phyloP scores from a whole-genome alignment of 1,140 invertebrate species.

The Rhopalosiphum maidis region DNA sequence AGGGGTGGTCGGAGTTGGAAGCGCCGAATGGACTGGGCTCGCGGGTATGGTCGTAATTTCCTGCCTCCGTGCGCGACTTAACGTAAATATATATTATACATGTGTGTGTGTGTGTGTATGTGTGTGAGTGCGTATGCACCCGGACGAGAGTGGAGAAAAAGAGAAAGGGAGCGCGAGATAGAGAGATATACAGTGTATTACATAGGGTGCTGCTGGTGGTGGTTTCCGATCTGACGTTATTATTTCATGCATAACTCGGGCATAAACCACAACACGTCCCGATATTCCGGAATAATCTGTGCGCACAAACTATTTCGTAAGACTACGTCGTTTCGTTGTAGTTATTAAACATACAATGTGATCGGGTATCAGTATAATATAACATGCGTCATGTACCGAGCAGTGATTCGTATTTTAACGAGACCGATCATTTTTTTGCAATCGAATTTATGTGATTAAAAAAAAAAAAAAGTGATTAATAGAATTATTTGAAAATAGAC shows the following conservation, averaged over 20 bases:
- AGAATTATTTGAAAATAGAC: too few species aligned
- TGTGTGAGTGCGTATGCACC: not conserved
- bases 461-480: too few species aligned
- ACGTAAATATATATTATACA: not conserved
- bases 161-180: not conserved
- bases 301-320: constrained; percentile 19
- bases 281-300: constrained; percentile 25
- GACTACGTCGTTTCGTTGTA: not conserved
- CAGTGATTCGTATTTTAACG: too few species aligned
- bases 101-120: not conserved
- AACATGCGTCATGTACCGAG: too few species aligned
- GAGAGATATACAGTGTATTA: too few species aligned
- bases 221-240: constrained; percentile 47
- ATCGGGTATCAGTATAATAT: not conserved
- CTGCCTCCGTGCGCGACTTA: not conserved
- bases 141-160: not conserved
- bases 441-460: too few species aligned
- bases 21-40: not conserved
- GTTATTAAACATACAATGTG: constrained; percentile 16
- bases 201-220: not conserved
- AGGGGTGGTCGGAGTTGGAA: too few species aligned
- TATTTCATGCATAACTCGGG: constrained; percentile 44
- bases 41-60: not conserved
- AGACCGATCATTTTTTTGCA: too few species aligned
- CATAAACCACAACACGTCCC: constrained; percentile 37